Conservation (phyloP, 2,888 invertebrate genomes). For the Amiota minor region DNA sequence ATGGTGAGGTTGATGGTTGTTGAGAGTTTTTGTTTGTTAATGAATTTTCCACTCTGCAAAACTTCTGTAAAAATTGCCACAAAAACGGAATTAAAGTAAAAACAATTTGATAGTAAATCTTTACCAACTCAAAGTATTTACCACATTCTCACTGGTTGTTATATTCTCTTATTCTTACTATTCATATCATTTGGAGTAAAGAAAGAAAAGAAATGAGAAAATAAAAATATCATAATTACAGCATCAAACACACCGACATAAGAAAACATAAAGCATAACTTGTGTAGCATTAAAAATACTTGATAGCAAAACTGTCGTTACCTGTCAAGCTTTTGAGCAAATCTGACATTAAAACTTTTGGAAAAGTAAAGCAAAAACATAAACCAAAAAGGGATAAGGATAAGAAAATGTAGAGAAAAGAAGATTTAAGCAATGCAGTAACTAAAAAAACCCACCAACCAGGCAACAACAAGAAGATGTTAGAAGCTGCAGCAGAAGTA, state of each 20-base stretch:
- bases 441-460: conserved; percentile 4
- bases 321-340: conserved; percentile 57
- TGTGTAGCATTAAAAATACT: conserved; percentile 45
- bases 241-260: no score
- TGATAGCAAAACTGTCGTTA: conserved; percentile 68
- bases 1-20: no score
- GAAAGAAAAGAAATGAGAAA: background rate
- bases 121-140: background rate
- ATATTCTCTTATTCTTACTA: no score
- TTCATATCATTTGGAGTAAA: no score
- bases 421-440: conserved; percentile 61
- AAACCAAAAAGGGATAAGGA: background rate
- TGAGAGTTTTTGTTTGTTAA: no score
- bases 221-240: background rate
- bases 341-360: conserved; percentile 55
- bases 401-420: conserved; percentile 23
- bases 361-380: conserved; percentile 38
- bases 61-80: background rate
- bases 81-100: background rate
- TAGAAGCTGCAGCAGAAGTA: background rate
- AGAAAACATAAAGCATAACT: no score
- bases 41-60: background rate
- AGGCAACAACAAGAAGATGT: conserved; percentile 20
- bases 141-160: background rate
- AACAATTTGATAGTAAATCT: background rate